Evolutionary conservation across 2,113 vertebrate genomes (phyloP).

Genomic region (Connochaetes taurinus): DNA sequence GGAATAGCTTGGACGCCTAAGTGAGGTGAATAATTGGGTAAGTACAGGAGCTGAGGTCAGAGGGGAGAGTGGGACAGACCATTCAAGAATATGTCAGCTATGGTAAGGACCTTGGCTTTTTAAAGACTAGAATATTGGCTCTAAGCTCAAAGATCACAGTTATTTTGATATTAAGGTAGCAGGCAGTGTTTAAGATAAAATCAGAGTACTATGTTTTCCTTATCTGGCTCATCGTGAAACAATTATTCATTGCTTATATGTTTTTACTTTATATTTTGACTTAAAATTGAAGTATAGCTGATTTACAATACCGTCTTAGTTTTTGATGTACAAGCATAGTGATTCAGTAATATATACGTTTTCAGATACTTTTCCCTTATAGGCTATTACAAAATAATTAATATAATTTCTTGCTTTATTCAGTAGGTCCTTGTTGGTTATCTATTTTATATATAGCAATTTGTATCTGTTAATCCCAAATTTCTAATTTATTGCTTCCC

Average conservation of each 20-base stretch:
- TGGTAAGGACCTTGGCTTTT: not conserved
- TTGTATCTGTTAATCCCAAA: not conserved
- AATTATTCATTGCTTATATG: not conserved
- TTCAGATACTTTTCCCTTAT: not conserved
- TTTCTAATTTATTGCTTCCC: not conserved
- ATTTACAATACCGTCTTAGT: not conserved
- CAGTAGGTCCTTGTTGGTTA: not conserved
- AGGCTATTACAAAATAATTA: not conserved
- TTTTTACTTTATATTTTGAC: not conserved
- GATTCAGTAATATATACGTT: not conserved
- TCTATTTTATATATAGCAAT: not conserved
- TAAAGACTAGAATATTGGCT: not conserved
- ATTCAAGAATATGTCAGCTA: rapidly evolving
- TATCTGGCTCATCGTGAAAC: not conserved
- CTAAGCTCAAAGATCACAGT: not conserved
- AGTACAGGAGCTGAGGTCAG: not conserved
- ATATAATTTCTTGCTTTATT: too few relatives aligned
- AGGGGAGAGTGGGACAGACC: rapidly evolving
- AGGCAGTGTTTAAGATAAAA: not conserved
- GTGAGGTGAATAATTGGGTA: not conserved
- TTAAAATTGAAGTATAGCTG: not conserved
- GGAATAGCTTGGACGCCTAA: not conserved
- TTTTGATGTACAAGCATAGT: not conserved
- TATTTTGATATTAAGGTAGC: constrained; percentile 11
- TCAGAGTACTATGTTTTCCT: not conserved